Evolutionary conservation across 2,113 vertebrate species (phyloP).

Genomic region (Polypterus bichir): DNA sequence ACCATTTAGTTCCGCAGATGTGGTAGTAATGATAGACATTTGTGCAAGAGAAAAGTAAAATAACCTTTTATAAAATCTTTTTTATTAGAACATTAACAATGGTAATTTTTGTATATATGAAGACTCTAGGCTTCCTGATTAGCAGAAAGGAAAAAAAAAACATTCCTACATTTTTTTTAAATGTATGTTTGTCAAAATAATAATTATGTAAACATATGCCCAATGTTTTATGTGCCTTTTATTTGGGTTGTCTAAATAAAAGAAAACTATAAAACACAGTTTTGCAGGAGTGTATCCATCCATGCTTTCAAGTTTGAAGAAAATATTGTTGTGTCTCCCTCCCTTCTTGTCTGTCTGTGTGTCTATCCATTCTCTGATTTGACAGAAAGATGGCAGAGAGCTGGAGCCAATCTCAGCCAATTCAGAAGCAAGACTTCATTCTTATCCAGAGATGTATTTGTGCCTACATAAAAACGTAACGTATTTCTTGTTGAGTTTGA

Average conservation of each 20-base stretch:
- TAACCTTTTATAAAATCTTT: conserved; percentile 98
- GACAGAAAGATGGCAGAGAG: too few relatives aligned
- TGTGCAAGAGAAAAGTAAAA: conserved; percentile 66
- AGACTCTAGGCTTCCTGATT: conserved; percentile 92
- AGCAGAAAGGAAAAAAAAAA: conserved; percentile 88
- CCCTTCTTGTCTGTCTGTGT: too few relatives aligned
- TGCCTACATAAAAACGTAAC: too few relatives aligned
- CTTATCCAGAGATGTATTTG: too few relatives aligned
- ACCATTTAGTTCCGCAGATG: conserved; percentile 75
- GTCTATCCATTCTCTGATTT: too few relatives aligned
- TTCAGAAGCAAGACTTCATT: too few relatives aligned
- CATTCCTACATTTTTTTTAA: conserved; percentile 94
- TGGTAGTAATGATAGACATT: conserved; percentile 67
- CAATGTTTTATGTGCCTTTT: conserved; percentile 95
- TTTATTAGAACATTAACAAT: conserved; percentile 99
- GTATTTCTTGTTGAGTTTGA: too few relatives aligned
- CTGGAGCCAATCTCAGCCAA: too few relatives aligned
- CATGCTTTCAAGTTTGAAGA: too few relatives aligned
- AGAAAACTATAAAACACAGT: conserved; percentile 62
- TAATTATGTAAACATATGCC: conserved; percentile 95
- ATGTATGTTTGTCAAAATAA: conserved; percentile 94
- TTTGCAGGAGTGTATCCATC: conserved; percentile 1
- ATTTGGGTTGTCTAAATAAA: conserved; percentile 99
- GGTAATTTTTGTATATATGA: conserved; percentile 98
- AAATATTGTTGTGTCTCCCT: too few relatives aligned